These are phyloP conservation scores for Ophioninae sp. DNA, from an alignment of 2,888 invertebrate genomes.

Conservation along the genomic window DNA sequence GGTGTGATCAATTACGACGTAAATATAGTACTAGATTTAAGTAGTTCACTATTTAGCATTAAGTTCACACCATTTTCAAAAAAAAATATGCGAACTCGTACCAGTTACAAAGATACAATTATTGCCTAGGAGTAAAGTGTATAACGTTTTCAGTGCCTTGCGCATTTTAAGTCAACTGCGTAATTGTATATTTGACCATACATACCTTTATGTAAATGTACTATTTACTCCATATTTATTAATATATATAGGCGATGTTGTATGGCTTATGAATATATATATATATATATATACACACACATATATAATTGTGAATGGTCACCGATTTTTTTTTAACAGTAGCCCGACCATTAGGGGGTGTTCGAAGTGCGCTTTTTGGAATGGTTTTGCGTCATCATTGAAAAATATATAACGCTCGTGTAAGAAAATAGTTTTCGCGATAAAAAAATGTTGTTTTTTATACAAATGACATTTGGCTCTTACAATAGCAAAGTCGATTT, in stretches of 20 bases:
- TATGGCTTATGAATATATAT: neutral
- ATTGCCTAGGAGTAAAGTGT: slow-evolving; percentile 48
- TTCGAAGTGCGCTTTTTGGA: no score
- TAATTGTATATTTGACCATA: slow-evolving; percentile 71
- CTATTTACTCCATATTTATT: slow-evolving; percentile 70
- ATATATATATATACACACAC: neutral
- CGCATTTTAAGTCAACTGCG: slow-evolving; percentile 63
- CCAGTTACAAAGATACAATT: slow-evolving; percentile 47
- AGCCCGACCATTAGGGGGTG: no score
- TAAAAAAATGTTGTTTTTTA: no score
- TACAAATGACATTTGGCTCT: no score
- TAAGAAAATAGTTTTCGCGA: no score
- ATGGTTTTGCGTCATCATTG: no score
- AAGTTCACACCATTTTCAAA: slow-evolving; percentile 14
- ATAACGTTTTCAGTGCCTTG: slow-evolving; percentile 64
- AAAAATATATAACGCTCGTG: no score
- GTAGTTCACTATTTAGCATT: slow-evolving; percentile 12
- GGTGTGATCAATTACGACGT: slow-evolving; percentile 7
- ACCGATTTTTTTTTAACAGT: no score
- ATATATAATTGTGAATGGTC: no score
- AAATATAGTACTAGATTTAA: slow-evolving; percentile 20
- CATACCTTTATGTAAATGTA: slow-evolving; percentile 66
- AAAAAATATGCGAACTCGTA: slow-evolving; percentile 29
- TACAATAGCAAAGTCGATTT: no score
- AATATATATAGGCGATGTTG: slow-evolving; percentile 43